Base-by-base conservation (phyloP, 2,113 vertebrate species). In the Athene noctua region DNA sequence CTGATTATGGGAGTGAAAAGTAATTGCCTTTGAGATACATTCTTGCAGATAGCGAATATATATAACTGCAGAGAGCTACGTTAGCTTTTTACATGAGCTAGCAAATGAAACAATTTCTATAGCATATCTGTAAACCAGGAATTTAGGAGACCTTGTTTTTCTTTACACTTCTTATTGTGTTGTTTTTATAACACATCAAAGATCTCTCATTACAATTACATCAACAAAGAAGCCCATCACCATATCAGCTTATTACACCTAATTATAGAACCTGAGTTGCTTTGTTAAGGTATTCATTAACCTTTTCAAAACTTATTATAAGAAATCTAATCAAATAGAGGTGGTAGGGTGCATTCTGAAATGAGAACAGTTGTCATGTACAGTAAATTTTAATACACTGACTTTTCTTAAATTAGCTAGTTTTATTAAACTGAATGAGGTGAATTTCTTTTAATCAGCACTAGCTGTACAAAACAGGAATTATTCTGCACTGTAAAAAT, bases 281-380 rank as follows among this genome's bases (percentile, higher is more conserved):
- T 94, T 97, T 95, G 82, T 94, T 93, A 95, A 96, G 95, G 80
- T 94, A 92, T 90, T 98, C 97, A 98, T 98, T 98, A 98, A 98
- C 98, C 97, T 98, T 98, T 98, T 94, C 96, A 96, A 80, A 94
- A 86, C 86, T 95, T 96, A 82, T 96, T 80, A 98, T 95, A 96
- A 61, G 85, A 96, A 97, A 96, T 96, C 94, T 97, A 97, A 98
- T 97, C 95, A 97, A 96, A 97, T 25, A 74, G 95, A 96, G 85
- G 90, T 97, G 86, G 91, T 94, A 97, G 96, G 96, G 88, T 95
- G 79, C 95, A 95, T 97, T 97, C 79, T 67, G 77, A 96, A 98
- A 98, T 97, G 95, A 97, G 97, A 96, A 90, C 59, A 96, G 67
- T 97, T 98, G 97, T 97, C 96, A 97, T 95, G 77, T 97, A 97